Base-by-base conservation (phyloP, 2,113 vertebrate genomes). In the Chlamydotis undulata region DNA sequence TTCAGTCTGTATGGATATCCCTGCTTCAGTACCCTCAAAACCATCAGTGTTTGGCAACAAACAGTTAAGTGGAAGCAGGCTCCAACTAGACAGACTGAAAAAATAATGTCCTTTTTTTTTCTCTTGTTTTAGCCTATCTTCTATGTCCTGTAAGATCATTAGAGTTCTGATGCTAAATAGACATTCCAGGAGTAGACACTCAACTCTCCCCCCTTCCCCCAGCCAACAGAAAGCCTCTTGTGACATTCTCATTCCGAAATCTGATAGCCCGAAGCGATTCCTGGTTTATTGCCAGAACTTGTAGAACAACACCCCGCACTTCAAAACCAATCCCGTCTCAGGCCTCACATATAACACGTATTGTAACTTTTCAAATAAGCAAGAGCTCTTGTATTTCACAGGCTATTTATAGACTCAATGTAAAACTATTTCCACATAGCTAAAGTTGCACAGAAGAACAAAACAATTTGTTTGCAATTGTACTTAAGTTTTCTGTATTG, bases 191-290 rank as follows among this genome's bases (percentile, higher is more conserved):
- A 67, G 52, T 23, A 33, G 59, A 49, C 1, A 9, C 14, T 88
- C n/a, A 43, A 39, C 21, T 70, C 31, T 69, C 4, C 9, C 16
- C 39, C 49, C 53, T 71, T 29, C 64, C 49, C n/a, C 45, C 55
- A 70, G 35, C 53, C 26, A 37, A 52, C 47, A 85, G 49, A 85
- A 81, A 83, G 43, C 71, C 37, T 91, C 45, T 91, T 77, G 71
- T 50, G 73, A 87, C 91, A 89, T 89, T 92, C 57, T 73, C 83
- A 73, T 65, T 90, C 89, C 15, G 63, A 95, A 96, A 95, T 56
- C 68, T 3, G 33, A 63, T 83, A 89, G 91, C 91, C 73, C 87
- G 68, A 74, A 93, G 91, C 17, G 0, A 87, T 89, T 93, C 64
- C 69, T 93, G 71, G 61, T 93, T 41, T 93, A 73, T 65, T 83